These are phyloP conservation scores for Conus ventricosus DNA, from an alignment of 1,140 invertebrate species.

Conservation along the genomic window DNA sequence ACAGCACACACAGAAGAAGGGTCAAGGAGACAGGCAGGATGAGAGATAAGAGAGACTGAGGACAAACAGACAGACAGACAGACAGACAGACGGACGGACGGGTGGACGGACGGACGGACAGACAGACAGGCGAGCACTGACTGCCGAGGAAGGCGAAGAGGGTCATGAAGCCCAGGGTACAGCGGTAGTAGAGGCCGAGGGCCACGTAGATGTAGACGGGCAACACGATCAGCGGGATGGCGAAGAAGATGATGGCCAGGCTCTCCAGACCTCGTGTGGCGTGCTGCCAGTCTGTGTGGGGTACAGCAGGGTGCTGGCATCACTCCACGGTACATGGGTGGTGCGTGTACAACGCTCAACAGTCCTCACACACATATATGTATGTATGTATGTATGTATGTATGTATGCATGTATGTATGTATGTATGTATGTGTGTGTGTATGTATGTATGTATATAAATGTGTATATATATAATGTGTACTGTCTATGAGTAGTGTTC, in stretches of 20 bases:
- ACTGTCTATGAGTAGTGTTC: too few species aligned
- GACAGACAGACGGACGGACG: neutral
- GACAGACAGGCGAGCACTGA: constrained; percentile 37
- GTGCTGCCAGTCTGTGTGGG: constrained; percentile 61
- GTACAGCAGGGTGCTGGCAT: neutral
- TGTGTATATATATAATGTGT: too few species aligned
- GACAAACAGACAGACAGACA: neutral
- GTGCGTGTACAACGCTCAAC: too few species aligned
- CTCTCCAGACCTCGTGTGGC: constrained; percentile 60
- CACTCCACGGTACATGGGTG: too few species aligned
- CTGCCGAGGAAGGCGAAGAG: constrained; percentile 53
- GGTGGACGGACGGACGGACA: neutral
- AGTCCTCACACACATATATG: neutral
- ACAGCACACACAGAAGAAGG: too few species aligned
- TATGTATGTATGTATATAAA: too few species aligned
- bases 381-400: neutral
- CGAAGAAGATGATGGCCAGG: constrained; percentile 58
- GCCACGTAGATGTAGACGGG: constrained; percentile 70
- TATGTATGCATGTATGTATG: too few species aligned
- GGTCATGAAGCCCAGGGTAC: constrained; percentile 58
- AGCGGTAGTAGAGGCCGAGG: constrained; percentile 65
- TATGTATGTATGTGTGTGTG: too few species aligned
- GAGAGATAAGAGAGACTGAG: too few species aligned
- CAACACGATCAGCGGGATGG: constrained; percentile 60
- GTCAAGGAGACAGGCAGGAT: neutral